Evolutionary conservation across 2,797 vertebrate species (phyloP).

Genomic region (Neostethus bicornis): DNA sequence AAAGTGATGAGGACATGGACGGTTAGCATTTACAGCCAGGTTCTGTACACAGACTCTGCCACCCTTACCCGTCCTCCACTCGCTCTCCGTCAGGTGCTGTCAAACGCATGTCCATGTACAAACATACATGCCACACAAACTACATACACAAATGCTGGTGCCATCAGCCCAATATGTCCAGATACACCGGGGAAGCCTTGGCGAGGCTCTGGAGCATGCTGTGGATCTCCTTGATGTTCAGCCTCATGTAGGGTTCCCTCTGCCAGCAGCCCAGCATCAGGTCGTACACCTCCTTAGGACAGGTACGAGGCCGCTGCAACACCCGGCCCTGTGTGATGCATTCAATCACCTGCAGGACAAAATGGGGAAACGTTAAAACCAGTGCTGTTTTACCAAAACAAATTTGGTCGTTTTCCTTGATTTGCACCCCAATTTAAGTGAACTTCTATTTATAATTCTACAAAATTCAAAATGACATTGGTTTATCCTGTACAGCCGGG

Average conservation of each 20-base stretch:
- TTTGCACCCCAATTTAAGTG: too few relatives aligned
- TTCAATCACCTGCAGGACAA: conserved; percentile 89
- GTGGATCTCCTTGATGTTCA: conserved; percentile 98
- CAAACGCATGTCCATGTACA: conserved; percentile 15
- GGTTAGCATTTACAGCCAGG: conserved; percentile 76
- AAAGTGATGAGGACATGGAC: conserved; percentile 87
- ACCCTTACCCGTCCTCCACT: conserved; percentile 9
- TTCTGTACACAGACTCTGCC: conserved; percentile 63
- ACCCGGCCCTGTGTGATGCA: conserved; percentile 98
- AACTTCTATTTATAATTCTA: too few relatives aligned
- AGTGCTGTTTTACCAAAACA: too few relatives aligned
- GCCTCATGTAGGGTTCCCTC: conserved; percentile 96
- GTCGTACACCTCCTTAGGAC: conserved; percentile 97
- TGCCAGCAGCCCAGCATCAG: conserved; percentile 99
- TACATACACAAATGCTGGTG: conserved; percentile 37
- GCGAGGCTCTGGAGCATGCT: conserved; percentile 95
- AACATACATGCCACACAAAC: conserved; percentile 37
- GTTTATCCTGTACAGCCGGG: too few relatives aligned
- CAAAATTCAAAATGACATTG: too few relatives aligned
- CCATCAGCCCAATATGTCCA: conserved; percentile 98
- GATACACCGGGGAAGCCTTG: conserved; percentile 98
- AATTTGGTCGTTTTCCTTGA: too few relatives aligned
- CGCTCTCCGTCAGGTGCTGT: conserved; percentile 23
- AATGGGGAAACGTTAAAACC: not conserved
- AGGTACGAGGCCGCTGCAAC: conserved; percentile 94